phyloP scores from a whole-genome alignment of 2,797 vertebrate genomes.

The Gobio occitaniae region DNA sequence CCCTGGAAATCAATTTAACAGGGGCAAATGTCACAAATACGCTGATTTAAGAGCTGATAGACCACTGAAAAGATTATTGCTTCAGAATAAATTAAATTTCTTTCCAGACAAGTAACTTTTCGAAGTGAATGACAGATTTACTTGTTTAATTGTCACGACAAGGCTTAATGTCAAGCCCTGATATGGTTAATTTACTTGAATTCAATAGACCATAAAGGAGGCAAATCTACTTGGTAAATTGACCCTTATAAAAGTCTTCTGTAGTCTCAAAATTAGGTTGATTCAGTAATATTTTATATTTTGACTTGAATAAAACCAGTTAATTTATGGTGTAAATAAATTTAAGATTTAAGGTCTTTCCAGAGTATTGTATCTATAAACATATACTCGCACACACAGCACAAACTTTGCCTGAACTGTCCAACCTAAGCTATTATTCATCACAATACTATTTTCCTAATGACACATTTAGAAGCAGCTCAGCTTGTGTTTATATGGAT shows the following conservation, averaged over 20 bases:
- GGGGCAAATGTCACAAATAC: neutral
- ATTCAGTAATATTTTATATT: neutral
- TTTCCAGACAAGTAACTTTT: neutral
- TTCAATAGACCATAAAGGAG: neutral
- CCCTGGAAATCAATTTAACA: neutral
- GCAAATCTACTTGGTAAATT: neutral
- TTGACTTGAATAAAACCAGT: neutral
- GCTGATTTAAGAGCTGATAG: neutral
- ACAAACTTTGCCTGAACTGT: neutral
- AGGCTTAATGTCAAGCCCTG: neutral
- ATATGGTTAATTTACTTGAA: neutral
- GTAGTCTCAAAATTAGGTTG: neutral
- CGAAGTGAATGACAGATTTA: neutral
- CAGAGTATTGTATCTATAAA: neutral
- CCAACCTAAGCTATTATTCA: neutral
- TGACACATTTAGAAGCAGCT: conserved; percentile 26
- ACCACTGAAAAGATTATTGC: neutral
- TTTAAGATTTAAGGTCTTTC: neutral
- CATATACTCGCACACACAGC: neutral
- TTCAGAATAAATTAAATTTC: neutral
- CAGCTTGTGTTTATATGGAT: conserved; percentile 35
- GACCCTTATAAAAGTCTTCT: neutral
- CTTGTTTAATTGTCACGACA: neutral
- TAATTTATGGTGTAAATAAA: neutral
- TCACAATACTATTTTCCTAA: neutral